Conservation (phyloP, 1,140 invertebrate species). For the Drosophila nebulosa region DNA sequence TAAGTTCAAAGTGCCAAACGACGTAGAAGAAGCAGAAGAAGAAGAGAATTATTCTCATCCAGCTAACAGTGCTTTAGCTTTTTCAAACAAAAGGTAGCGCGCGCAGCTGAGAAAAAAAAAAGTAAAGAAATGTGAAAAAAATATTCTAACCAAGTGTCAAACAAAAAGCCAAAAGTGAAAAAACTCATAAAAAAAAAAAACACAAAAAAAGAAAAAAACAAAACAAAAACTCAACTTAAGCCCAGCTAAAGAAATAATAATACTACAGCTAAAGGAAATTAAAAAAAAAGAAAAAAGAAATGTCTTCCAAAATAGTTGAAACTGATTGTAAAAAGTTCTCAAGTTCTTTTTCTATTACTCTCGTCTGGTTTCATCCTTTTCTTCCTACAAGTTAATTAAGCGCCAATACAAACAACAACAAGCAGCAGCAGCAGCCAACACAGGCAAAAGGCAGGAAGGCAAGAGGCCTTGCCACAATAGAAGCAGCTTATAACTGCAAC, state of each 20-base stretch:
- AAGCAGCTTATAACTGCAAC: slow-evolving; percentile 75
- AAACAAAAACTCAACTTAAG: background rate
- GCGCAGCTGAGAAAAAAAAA: background rate
- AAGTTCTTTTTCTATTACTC: slow-evolving; percentile 40
- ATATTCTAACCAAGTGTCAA: slow-evolving; percentile 45
- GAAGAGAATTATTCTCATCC: slow-evolving; percentile 19
- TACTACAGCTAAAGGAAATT: slow-evolving; percentile 66
- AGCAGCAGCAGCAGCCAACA: too few species aligned
- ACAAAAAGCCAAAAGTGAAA: slow-evolving; percentile 69
- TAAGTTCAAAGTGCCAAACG: slow-evolving; percentile 16
- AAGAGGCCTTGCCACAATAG: slow-evolving; percentile 32
- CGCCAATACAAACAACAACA: slow-evolving; percentile 42
- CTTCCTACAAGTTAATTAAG: slow-evolving; percentile 76
- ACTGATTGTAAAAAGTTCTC: slow-evolving; percentile 44
- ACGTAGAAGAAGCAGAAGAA: background rate
- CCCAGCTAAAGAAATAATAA: slow-evolving; percentile 46
- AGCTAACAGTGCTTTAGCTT: slow-evolving; percentile 46
- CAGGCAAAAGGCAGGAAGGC: background rate
- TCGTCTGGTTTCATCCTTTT: slow-evolving; percentile 59
- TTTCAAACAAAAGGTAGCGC: slow-evolving; percentile 48
- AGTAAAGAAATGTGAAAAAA: slow-evolving; percentile 10
- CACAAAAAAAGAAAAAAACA: slow-evolving; percentile 7
- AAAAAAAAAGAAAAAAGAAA: background rate
- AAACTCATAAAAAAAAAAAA: slow-evolving; percentile 67
- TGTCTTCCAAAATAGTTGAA: background rate